A percentile compares a stretch with the other conserved stretches of the same genome.
These are phyloP conservation scores for Caenorhabditis brenneri DNA, from an alignment of 1,140 invertebrate species.

Conservation along the genomic window DNA sequence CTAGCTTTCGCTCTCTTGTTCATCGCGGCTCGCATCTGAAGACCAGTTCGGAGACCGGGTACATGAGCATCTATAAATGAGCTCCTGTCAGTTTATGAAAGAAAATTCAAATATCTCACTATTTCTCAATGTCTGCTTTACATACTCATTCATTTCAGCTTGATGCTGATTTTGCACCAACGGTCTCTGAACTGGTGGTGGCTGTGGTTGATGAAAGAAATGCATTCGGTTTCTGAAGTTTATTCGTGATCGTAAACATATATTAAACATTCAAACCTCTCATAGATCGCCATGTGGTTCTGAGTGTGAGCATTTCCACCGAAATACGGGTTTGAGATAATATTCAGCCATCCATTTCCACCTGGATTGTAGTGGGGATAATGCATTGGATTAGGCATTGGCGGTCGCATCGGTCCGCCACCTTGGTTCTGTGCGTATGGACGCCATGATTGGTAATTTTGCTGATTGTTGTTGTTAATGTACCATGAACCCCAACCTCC, in stretches of 20 bases:
- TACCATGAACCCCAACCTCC: conserved; percentile 3
- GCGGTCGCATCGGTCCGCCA: background rate
- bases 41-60: background rate
- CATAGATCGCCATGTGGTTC: background rate
- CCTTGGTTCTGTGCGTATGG: background rate
- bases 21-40: conserved; percentile 12
- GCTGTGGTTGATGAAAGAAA: background rate
- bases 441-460: background rate
- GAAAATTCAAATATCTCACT: background rate
- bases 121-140: background rate
- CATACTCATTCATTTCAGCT: background rate
- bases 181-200: background rate
- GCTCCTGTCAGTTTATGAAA: background rate
- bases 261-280: background rate
- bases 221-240: background rate
- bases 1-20: background rate
- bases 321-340: background rate
- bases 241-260: background rate
- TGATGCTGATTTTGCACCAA: background rate
- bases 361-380: background rate
- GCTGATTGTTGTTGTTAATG: background rate
- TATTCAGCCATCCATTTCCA: background rate
- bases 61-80: background rate
- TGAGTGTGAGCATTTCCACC: background rate
- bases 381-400: background rate